Conservation (phyloP, 2,113 vertebrate species). For the Oryzias celebensis region DNA sequence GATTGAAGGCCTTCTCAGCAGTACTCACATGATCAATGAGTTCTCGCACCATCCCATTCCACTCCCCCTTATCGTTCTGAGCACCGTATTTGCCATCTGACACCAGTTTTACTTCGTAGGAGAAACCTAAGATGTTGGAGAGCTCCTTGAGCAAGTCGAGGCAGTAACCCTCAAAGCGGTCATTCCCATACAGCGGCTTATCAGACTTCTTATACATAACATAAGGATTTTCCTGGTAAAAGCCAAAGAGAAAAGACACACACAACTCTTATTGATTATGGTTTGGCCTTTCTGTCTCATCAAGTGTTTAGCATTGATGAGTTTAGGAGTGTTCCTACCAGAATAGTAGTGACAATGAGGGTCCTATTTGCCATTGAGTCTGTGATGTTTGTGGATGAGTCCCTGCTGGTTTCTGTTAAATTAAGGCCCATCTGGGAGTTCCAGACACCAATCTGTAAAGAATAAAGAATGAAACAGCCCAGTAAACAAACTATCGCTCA, state of each 20-base stretch:
- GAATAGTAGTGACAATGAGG: constrained; percentile 93
- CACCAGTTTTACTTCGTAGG: constrained; percentile 95
- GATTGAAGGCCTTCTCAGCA: background rate
- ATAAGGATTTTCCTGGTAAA: constrained; percentile 91
- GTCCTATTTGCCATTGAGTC: constrained; percentile 94
- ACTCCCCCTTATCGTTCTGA: constrained; percentile 97
- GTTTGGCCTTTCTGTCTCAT: no score
- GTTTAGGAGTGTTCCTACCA: constrained; percentile 66
- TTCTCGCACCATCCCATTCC: constrained; percentile 98
- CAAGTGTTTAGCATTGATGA: background rate
- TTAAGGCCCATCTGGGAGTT: constrained; percentile 96
- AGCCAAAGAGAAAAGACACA: background rate
- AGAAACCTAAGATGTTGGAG: constrained; percentile 94
- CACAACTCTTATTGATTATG: no score
- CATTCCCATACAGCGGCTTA: constrained; percentile 94
- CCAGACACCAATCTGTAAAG: constrained; percentile 90
- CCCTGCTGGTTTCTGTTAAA: constrained; percentile 88
- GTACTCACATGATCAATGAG: constrained; percentile 95
- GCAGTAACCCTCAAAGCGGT: constrained; percentile 97
- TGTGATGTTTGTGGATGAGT: constrained; percentile 85
- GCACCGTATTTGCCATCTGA: constrained; percentile 98
- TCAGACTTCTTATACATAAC: constrained; percentile 99
- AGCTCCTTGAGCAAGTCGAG: constrained; percentile 95
- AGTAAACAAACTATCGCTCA: constrained; percentile 3
- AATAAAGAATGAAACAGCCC: constrained; percentile 11